phyloP scores from a whole-genome alignment of 1,140 invertebrate genomes.

The Papilio aristodemus region DNA sequence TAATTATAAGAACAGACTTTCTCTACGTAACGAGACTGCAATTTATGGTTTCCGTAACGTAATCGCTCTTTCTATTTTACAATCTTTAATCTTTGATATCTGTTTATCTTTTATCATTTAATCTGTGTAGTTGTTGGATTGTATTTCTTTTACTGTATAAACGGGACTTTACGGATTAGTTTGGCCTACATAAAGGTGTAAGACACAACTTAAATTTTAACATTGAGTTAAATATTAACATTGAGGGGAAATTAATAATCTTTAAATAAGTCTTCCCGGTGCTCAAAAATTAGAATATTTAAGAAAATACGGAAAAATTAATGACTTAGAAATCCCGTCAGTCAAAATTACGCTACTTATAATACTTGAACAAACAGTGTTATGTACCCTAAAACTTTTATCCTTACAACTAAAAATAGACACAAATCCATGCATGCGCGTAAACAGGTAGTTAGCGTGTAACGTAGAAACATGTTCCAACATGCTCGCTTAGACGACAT shows the following conservation, averaged over 20 bases:
- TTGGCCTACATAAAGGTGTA: no score
- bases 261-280: no score
- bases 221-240: no score
- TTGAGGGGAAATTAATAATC: no score
- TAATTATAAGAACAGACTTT: constrained; percentile 9
- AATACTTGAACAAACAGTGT: no score
- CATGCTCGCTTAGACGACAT: background rate
- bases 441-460: constrained; percentile 7
- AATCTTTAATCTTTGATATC: constrained; percentile 1
- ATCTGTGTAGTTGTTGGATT: constrained; percentile 1
- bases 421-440: background rate
- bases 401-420: no score
- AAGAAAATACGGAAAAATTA: no score
- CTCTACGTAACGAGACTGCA: background rate
- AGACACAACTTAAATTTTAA: no score
- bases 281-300: no score
- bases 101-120: background rate
- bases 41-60: constrained; percentile 20
- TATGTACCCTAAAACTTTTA: no score
- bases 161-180: background rate
- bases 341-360: no score
- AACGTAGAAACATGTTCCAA: background rate
- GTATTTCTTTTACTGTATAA: background rate
- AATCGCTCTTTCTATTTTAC: constrained; percentile 9
- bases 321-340: no score